Percentiles rank a stretch among this genome's conserved stretches.
Evolutionary conservation across 2,888 invertebrate species (phyloP).

Genomic region (Dorcus hopei): DNA sequence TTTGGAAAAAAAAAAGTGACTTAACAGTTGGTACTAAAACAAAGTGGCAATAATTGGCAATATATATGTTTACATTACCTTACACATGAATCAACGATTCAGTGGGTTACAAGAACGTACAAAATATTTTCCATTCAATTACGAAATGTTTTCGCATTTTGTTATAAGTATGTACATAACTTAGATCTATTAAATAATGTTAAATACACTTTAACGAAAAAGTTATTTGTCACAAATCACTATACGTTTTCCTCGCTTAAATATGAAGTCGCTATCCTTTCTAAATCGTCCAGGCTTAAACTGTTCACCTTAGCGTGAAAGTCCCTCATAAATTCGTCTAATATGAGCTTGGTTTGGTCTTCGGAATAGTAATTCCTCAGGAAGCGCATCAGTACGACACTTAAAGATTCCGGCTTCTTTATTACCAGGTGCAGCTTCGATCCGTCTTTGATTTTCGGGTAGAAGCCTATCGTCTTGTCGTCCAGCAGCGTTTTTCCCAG

Average conservation of each 20-base stretch:
- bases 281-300: constrained; percentile 48
- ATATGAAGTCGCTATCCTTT: constrained; percentile 47
- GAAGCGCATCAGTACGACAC: constrained; percentile 57
- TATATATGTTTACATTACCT: no score
- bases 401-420: constrained; percentile 64
- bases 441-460: constrained; percentile 72
- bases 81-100: no score
- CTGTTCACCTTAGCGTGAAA: constrained; percentile 45
- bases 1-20: no score
- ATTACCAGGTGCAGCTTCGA: constrained; percentile 70
- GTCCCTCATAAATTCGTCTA: constrained; percentile 57
- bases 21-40: no score
- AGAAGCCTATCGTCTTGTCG: constrained; percentile 65
- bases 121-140: no score
- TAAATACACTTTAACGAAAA: no score
- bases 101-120: no score
- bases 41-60: no score
- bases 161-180: no score
- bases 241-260: constrained; percentile 35
- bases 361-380: constrained; percentile 63
- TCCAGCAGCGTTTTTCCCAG: constrained; percentile 70
- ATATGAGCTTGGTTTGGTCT: constrained; percentile 60
- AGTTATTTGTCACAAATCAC: not conserved
- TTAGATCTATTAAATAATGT: no score
- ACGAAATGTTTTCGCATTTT: no score